Base-by-base conservation (phyloP, 2,797 vertebrate species). In the Eidolon dupreanum region DNA sequence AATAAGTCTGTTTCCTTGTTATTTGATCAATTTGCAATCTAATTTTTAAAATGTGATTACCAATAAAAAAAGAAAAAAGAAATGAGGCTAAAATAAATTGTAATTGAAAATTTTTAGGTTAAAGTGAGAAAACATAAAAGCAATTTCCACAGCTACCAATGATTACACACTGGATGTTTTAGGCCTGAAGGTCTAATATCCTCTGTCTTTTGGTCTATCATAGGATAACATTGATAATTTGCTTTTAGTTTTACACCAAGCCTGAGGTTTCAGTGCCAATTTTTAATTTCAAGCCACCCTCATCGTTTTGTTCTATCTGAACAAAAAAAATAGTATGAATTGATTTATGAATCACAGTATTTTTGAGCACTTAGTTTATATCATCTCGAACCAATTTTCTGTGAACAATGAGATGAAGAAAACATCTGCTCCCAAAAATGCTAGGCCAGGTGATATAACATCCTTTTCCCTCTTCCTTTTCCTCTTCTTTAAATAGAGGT, bases 381-480 rank as follows among this genome's bases (percentile, higher is more conserved):
- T 33, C 43, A 65, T 15, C 92, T 73, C 94, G 57, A 96, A 94
- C 57, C 63, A n/a, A 79, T 95, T 95, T 90, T 95, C 96, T 71
- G 22, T 78, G 66, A 97, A 97, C 97, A 97, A 97, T 97, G 74
- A 95, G 59, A 90, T 10, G 13, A 95, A 63, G 79, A 97, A 97
- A 97, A 97, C 97, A 96, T 97, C 95, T 97, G 96, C 28, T 93
- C 90, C 26, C 46, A 33, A 71, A 94, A 96, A 70, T 81, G 46
- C n/a, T 15, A 33, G 75, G 36, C 91, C 88, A 97, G 96, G 93
- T 97, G 96, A 97, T 93, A 96, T n/a, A 96, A 97, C 26, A 97
- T 97, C 97, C 97, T 97, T 61, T 95, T 97, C 90, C 95, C 88
- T 90, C 96, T 98, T 97, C 97, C 97, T 85, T 87, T 98, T 98